Percentiles rank a stretch among this genome's conserved stretches.
phyloP scores from a whole-genome alignment of 2,797 vertebrate genomes.

The Spatula versicolor region DNA sequence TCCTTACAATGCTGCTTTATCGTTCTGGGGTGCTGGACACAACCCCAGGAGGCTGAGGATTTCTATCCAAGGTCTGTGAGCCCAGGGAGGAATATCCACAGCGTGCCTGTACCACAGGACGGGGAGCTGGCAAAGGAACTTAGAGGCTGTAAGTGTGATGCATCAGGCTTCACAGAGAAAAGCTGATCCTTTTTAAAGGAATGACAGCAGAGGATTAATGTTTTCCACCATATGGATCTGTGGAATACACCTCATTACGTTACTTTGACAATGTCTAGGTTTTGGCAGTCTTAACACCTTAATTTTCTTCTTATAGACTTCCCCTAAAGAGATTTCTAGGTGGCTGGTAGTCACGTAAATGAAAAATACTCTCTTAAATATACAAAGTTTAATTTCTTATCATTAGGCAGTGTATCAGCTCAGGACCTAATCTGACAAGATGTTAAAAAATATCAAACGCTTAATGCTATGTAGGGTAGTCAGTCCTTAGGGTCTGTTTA shows the following conservation, averaged over 20 bases:
- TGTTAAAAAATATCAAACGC: neutral
- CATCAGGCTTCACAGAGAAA: neutral
- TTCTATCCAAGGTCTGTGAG: neutral
- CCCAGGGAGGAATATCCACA: rapidly evolving
- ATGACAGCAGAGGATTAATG: neutral
- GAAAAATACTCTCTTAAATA: neutral
- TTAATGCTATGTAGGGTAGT: neutral
- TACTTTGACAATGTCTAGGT: neutral
- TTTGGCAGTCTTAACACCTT: neutral
- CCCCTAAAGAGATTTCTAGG: neutral
- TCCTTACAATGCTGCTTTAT: neutral
- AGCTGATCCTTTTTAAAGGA: neutral
- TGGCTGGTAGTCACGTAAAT: neutral
- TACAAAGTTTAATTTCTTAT: neutral
- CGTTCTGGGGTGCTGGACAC: rapidly evolving
- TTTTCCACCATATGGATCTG: neutral
- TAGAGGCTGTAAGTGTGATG: rapidly evolving
- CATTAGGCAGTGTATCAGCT: neutral
- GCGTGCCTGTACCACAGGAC: rapidly evolving
- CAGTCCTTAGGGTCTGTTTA: neutral
- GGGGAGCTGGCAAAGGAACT: rapidly evolving
- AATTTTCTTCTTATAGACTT: neutral
- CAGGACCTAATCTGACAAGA: neutral
- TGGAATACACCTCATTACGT: neutral
- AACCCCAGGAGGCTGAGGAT: neutral